Conservation (phyloP, 1,140 invertebrate species). For the Vollenhovia emeryi region DNA sequence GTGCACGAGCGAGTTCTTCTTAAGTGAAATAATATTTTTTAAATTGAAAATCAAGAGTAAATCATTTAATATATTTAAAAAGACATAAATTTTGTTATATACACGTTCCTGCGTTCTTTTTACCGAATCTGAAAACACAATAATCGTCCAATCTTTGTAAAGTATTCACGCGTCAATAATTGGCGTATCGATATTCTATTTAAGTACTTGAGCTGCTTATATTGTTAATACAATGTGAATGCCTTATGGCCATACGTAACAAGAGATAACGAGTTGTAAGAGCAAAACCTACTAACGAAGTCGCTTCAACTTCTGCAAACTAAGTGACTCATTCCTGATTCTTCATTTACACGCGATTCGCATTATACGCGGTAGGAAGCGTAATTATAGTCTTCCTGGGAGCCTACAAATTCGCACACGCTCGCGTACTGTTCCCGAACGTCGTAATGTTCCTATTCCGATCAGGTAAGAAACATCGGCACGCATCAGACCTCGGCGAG, state of each 20-base stretch:
- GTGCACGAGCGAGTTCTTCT: neutral
- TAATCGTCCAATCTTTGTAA: neutral
- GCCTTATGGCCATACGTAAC: neutral
- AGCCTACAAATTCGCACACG: constrained; percentile 49
- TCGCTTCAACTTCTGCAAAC: constrained; percentile 46
- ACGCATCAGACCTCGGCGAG: neutral
- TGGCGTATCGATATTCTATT: neutral
- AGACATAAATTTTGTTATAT: neutral
- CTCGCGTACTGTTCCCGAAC: constrained; percentile 8
- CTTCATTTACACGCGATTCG: constrained; percentile 52
- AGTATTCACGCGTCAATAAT: neutral
- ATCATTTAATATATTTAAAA: neutral
- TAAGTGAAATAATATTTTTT: neutral
- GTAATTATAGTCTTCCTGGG: constrained; percentile 48
- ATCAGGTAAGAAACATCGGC: constrained; percentile 24
- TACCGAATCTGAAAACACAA: neutral
- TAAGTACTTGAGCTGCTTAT: neutral
- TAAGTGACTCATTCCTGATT: constrained; percentile 51
- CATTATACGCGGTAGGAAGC: constrained; percentile 51
- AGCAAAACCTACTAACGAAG: constrained; percentile 21
- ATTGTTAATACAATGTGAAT: neutral
- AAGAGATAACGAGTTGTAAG: constrained; percentile 25
- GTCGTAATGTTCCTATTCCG: constrained; percentile 24
- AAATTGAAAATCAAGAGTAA: neutral
- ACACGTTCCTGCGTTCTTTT: neutral